Evolutionary conservation across 2,888 invertebrate species (phyloP), one percentile per base, ranked within the genome.

Genomic region (Leucozona laternaria): DNA sequence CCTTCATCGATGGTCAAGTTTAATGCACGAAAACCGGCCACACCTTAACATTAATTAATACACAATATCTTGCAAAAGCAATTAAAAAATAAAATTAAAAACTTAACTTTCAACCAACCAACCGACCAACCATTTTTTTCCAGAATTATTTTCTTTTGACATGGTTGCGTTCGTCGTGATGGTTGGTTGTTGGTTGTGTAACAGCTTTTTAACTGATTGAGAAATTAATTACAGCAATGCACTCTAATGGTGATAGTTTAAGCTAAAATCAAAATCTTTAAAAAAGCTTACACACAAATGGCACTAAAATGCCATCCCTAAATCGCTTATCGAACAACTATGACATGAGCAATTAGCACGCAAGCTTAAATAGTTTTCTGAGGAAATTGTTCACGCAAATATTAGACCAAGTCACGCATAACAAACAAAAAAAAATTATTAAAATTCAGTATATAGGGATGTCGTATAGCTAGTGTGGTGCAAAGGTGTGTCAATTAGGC

Each of bases 171-270:
- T 43, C 15, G n/a, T n/a, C n/a, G n/a, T n/a, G n/a, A 53, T 53
- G 3, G 5, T 8, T 64, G 4, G n/a, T n/a, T n/a, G n/a, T n/a
- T n/a, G 11, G 17, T 64, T 20, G 25, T 45, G 45, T 17, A 62
- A 43, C 15, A 25, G 31, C 28, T 45, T 17, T 45, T 64, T 45
- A 43, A 45, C 25, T 45, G 62, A 64, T 64, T 45, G 43, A 64
- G 62, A 64, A 64, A 64, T 64, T 64, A 64, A 64, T 64, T 64
- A 64, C 43, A 13, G 1, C 43, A 62, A 40, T 6, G 20, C 20
- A 25, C 2, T n/a, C 5, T 37, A 53, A 20, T 25, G 53, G 40
- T 22, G 2, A 40, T 37, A n/a, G 43, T 64, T 64, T 22, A 15
- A 43, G n/a, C 20, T 25, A 4, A 43, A 43, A 64, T 37, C 11